Evolutionary conservation across 2,888 invertebrate genomes (phyloP).

Genomic region (Lathronympha strigana): DNA sequence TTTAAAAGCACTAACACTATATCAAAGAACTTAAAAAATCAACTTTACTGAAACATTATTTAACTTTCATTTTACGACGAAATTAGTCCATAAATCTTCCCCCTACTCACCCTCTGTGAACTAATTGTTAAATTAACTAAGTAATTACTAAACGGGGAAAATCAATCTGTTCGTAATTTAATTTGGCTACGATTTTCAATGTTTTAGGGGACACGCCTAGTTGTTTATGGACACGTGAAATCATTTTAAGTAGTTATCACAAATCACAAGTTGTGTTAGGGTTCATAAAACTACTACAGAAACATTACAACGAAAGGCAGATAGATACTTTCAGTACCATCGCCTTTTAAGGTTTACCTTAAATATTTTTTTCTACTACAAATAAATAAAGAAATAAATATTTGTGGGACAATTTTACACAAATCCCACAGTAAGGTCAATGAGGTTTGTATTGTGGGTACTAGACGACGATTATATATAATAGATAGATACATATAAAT

Average conservation of each 20-base stretch:
- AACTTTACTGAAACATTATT: constrained; percentile 1
- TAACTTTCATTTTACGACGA: constrained; percentile 23
- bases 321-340: not conserved
- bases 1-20: too few species aligned
- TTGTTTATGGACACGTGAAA: constrained; percentile 8
- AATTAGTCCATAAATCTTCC: constrained; percentile 65
- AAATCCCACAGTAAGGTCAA: too few species aligned
- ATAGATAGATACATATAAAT: too few species aligned
- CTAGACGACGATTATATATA: too few species aligned
- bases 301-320: not conserved
- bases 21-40: too few species aligned
- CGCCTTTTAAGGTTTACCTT: too few species aligned
- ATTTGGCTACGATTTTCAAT: constrained; percentile 56
- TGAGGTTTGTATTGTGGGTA: too few species aligned
- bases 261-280: not conserved
- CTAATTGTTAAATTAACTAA: constrained; percentile 77
- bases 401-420: too few species aligned
- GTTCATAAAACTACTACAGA: not conserved
- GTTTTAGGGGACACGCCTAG: constrained; percentile 18
- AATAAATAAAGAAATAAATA: too few species aligned
- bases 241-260: not conserved
- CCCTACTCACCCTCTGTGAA: constrained; percentile 68
- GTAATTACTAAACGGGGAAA: constrained; percentile 66
- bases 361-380: too few species aligned
- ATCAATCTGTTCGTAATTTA: constrained; percentile 78